Evolutionary conservation across 2,113 vertebrate species (phyloP), one percentile per base, ranked within the genome.

Genomic region (Otocyon megalotis): DNA sequence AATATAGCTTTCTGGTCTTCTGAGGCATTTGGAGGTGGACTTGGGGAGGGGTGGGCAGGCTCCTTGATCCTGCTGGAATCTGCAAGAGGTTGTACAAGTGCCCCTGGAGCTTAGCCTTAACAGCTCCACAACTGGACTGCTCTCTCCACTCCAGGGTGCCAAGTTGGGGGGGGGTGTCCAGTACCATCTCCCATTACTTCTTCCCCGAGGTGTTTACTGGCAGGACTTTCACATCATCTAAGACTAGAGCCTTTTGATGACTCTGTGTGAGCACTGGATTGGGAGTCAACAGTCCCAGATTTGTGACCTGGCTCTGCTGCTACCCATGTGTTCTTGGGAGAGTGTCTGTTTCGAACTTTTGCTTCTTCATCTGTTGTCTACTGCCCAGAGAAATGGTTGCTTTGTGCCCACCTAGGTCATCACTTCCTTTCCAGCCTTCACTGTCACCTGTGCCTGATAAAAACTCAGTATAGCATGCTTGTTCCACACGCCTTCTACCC

Each of bases 1-100:
- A 43, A 53, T 37, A 32, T 86, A 71, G 69, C 80, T 93, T 85
- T 74, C 91, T 97, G 58, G 63, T 88, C 48, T 94, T 28, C 30
- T 9, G 48, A 54, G 80, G 53, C 54, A 22, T 93, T 53, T 15
- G n/a, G 43, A 67, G 15, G 32, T 50, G 22, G 58, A 10, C 28
- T 30, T 4, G 35, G 8, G 19, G 43, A 43, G 43, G 43, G 43
- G 43, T 43, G 43, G 43, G 24, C 16, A 3, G 50, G 26, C 19
- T 88, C 14, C 28, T 28, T 28, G 3, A 8, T 53, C 32, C 35
- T 87, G 5, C 74, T 20, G 4, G 69, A 32, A n/a, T 81, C 48
- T 54, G 7, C 80, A 72, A 16, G 63, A 67, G 67, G 16, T 50
- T 22, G n/a, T 9, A 30, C 56, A 37, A 12, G 86, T 4, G 26